A percentile compares a stretch with the other conserved stretches of the same genome.
These are phyloP conservation scores for Schizopygopsis pylzovi DNA, from an alignment of 2,797 vertebrate genomes.

Conservation along the genomic window DNA sequence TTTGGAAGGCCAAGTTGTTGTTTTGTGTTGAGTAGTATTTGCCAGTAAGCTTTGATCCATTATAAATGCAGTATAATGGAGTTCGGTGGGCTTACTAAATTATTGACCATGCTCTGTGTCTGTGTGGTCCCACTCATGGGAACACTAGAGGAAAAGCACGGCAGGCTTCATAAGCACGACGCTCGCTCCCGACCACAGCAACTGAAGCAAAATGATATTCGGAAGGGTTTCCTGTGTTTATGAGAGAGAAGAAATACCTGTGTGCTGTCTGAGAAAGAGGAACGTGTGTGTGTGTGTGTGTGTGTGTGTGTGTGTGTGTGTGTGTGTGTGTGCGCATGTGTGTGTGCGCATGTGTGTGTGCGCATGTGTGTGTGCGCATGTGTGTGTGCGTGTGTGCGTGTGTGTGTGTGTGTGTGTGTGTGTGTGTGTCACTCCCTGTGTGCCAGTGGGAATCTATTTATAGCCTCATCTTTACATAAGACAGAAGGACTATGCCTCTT, in stretches of 20 bases:
- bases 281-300: conserved; percentile 10
- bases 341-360: too few species aligned
- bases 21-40: conserved; percentile 17
- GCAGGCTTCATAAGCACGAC: conserved; percentile 25
- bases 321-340: too few species aligned
- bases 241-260: conserved; percentile 8
- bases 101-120: conserved; percentile 77
- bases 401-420: too few species aligned
- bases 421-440: conserved; percentile 12
- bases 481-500: conserved; percentile 40
- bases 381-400: too few species aligned
- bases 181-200: background rate
- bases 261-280: conserved; percentile 20
- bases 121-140: conserved; percentile 55
- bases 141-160: conserved; percentile 26
- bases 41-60: conserved; percentile 71
- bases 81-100: conserved; percentile 75
- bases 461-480: conserved; percentile 45
- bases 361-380: too few species aligned
- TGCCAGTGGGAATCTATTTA: conserved; percentile 27
- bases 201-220: background rate
- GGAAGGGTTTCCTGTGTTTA: background rate
- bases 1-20: conserved; percentile 18
- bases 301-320: too few species aligned
- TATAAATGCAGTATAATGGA: conserved; percentile 80